Evolutionary conservation across 2,888 invertebrate species (phyloP), one percentile per base, ranked within the genome.

Genomic region (Omphaloscelis lunosa): DNA sequence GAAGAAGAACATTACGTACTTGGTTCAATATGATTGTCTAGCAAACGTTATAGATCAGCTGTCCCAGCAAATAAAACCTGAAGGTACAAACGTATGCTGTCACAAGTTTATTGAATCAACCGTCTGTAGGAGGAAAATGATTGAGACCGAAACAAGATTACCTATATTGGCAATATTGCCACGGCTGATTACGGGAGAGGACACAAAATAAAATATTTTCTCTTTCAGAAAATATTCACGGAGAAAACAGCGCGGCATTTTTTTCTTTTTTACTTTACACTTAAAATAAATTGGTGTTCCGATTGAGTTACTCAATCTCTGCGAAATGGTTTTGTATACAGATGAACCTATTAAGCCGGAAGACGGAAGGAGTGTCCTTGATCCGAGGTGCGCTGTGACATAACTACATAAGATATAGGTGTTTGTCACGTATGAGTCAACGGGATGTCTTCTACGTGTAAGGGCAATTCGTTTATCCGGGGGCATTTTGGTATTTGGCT

Each of bases 291-390:
- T 87, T 80, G 83, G 63, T 74, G 72, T 77, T 71, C 69, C 27
- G 76, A 83, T 65, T 87, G 77, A 77, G 79, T 80, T 76, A 75
- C 58, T 87, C 75, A 79, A 79, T 84, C 75, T 72, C 75, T 70
- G 63, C 62, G 86, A 75, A 84, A 79, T 51, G 86, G 72, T 67
- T 78, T 78, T 82, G 84, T 84, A 86, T 85, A 78, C 74, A 78
- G 86, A 84, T 84, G 79, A 79, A 83, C 73, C 59, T 79, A 75
- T 82, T 79, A 83, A 71, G 75, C 77, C 69, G 78, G 86, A 77
- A 83, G 86, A 84, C 89, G 93, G 92, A 90, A 89, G 83, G 78
- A 75, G 58, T 83, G 93, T 89, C 93, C 93, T 93, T 93, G 92
- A 67, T 82, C 76, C 80, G 68, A 75, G 29, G 62, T 78, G 62